These are phyloP conservation scores for Engystomops pustulosus DNA, from an alignment of 2,113 vertebrate genomes.

Conservation along the genomic window DNA sequence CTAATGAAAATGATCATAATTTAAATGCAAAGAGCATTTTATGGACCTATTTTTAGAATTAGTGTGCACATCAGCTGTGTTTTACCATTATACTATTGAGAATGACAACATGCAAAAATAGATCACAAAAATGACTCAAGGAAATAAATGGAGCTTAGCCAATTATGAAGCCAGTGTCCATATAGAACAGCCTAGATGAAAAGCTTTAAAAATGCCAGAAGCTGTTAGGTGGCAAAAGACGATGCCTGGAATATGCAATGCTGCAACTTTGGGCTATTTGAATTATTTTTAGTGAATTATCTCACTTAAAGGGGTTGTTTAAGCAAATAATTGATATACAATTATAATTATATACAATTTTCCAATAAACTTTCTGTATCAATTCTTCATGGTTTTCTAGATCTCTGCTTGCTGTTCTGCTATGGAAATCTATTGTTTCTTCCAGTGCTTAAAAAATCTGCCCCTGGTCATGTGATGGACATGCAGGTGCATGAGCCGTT, in stretches of 20 bases:
- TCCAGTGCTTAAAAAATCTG: too few relatives aligned
- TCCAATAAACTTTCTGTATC: too few relatives aligned
- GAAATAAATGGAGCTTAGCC: neutral
- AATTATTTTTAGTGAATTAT: neutral
- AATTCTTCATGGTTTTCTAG: too few relatives aligned
- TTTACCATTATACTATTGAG: slow-evolving; percentile 1
- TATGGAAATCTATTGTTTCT: too few relatives aligned
- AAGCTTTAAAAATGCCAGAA: neutral
- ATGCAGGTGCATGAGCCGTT: too few relatives aligned
- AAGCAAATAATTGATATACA: too few relatives aligned
- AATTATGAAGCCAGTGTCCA: neutral
- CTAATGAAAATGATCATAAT: slow-evolving; percentile 39
- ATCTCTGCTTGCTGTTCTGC: too few relatives aligned
- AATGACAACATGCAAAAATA: slow-evolving; percentile 21
- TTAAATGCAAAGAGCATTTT: slow-evolving; percentile 39
- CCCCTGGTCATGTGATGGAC: too few relatives aligned
- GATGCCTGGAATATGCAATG: neutral
- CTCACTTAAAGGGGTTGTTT: neutral
- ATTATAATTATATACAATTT: too few relatives aligned
- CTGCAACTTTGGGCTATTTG: neutral
- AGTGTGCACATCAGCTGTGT: neutral
- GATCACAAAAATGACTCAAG: neutral
- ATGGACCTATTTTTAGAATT: slow-evolving; percentile 23
- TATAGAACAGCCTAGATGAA: neutral
- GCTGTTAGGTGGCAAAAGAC: neutral